These are phyloP conservation scores for Excalfactoria chinensis DNA, from an alignment of 2,113 vertebrate species.

Conservation along the genomic window DNA sequence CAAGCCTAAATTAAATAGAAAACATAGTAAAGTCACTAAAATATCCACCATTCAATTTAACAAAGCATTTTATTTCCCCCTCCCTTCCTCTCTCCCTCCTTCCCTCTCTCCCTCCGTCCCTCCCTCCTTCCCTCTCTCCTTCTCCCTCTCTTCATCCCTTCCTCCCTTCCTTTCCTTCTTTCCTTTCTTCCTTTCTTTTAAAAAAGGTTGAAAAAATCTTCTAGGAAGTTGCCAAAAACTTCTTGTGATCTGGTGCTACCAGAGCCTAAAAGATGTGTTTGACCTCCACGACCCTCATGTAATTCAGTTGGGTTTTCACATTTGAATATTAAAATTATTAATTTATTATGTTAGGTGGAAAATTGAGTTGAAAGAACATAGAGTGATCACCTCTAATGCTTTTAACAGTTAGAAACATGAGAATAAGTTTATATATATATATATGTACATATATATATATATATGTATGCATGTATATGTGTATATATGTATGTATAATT, in stretches of 20 bases:
- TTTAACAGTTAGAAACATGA: neutral
- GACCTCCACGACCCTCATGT: neutral
- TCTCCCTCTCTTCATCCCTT: too few species aligned
- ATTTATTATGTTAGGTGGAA: neutral
- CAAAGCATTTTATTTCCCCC: too few species aligned
- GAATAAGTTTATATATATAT: neutral
- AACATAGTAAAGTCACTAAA: neutral
- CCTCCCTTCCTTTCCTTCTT: too few species aligned
- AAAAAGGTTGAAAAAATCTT: neutral
- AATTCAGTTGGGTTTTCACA: neutral
- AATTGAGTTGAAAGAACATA: neutral
- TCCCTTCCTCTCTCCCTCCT: too few species aligned
- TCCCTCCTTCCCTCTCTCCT: too few species aligned
- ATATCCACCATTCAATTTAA: neutral
- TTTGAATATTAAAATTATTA: neutral
- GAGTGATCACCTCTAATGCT: neutral
- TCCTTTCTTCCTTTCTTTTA: too few species aligned
- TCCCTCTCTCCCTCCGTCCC: too few species aligned
- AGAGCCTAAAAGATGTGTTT: neutral
- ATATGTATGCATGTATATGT: too few species aligned
- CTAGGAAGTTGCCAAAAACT: neutral
- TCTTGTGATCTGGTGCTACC: neutral
- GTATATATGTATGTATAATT: too few species aligned
- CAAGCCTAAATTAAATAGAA: neutral
- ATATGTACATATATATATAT: rapidly evolving